These are phyloP conservation scores for Bhutanitis thaidina DNA, from an alignment of 2,888 invertebrate genomes.

Conservation along the genomic window DNA sequence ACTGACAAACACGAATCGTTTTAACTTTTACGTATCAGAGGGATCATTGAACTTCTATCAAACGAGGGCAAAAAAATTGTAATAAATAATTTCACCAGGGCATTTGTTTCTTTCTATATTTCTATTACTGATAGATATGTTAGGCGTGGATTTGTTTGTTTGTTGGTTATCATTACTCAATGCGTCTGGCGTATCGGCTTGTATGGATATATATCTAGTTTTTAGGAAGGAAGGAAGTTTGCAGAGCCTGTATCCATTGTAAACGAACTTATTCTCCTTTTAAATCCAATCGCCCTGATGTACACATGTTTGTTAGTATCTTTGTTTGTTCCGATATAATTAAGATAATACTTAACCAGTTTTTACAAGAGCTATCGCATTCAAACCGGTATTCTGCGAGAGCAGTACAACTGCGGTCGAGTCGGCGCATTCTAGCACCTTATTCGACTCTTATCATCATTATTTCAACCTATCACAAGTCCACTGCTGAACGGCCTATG, in stretches of 20 bases:
- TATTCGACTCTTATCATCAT: too few relatives aligned
- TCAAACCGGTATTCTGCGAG: too few relatives aligned
- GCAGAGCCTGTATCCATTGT: slow-evolving; percentile 6
- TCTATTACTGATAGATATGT: not conserved
- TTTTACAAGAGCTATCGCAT: too few relatives aligned
- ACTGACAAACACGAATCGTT: slow-evolving; percentile 1
- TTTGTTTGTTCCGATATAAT: too few relatives aligned
- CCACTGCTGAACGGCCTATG: too few relatives aligned
- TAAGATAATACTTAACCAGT: too few relatives aligned
- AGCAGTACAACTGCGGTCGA: too few relatives aligned
- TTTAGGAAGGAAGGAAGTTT: slow-evolving; percentile 7
- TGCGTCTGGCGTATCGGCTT: not conserved
- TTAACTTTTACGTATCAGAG: not conserved
- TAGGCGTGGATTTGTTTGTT: not conserved
- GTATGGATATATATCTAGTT: not conserved
- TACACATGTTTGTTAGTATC: too few relatives aligned
- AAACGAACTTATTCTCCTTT: not conserved
- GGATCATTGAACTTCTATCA: slow-evolving; percentile 16
- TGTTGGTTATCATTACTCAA: not conserved
- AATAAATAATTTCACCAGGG: not conserved
- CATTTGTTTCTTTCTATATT: not conserved
- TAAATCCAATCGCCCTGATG: too few relatives aligned
- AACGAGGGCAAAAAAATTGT: slow-evolving; percentile 4
- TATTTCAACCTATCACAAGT: too few relatives aligned
- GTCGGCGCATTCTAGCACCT: too few relatives aligned